These are phyloP conservation scores for Orycteropus afer DNA, from an alignment of 2,113 vertebrate genomes.

Conservation along the genomic window DNA sequence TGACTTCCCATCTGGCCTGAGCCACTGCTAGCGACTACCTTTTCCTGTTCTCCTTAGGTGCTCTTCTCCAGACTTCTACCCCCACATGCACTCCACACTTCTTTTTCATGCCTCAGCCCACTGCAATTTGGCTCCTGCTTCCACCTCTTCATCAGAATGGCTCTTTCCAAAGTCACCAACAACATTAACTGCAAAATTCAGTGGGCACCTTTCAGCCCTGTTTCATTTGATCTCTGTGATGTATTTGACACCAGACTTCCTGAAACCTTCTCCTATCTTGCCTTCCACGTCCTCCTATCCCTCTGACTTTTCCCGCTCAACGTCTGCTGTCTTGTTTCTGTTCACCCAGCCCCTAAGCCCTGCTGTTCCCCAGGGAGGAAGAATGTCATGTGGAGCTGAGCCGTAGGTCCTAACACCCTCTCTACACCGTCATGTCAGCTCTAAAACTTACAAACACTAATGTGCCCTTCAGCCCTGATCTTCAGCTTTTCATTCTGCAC, in stretches of 20 bases:
- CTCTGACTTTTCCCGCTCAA: not conserved
- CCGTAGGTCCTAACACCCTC: rapidly evolving
- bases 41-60: no score
- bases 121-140: no score
- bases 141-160: no score
- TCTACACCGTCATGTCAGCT: not conserved
- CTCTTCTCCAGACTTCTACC: no score
- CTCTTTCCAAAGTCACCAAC: not conserved
- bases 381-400: rapidly evolving
- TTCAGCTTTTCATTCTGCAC: not conserved
- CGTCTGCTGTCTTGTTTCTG: not conserved
- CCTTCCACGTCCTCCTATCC: not conserved
- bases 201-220: no score
- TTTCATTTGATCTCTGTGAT: not conserved
- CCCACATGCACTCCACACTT: not conserved
- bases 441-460: not conserved
- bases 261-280: not conserved
- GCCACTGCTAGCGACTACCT: no score
- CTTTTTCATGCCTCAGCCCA: not conserved
- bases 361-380: not conserved
- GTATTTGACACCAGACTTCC: not conserved
- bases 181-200: not conserved
- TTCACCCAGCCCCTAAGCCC: not conserved
- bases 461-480: not conserved
- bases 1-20: no score